Base-by-base conservation (phyloP, 2,888 invertebrate species). In the Ernsta delagoae region DNA sequence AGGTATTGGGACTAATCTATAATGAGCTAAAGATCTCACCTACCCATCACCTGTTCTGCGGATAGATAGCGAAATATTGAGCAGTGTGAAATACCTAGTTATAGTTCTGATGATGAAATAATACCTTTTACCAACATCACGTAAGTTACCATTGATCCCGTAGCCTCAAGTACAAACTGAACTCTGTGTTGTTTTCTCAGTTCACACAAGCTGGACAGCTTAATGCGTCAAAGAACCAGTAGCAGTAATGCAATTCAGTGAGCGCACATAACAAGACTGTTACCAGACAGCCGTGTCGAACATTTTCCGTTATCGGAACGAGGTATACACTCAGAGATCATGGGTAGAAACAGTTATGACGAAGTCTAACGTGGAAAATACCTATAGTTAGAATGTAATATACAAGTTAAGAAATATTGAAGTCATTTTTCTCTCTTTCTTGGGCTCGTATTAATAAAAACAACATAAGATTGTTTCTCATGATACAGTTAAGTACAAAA, bases 231-330 rank as follows among this genome's bases (percentile, higher is more conserved):
- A 56, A 48, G 16, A 62, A 50, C 62, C 62, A 68, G 62, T 50
- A 57, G 43, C 12, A 50, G 48, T 62, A 68, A 68, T 68, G 60
- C 57, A 62, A 68, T 68, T 62, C 68, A 61, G 34, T 48, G 57
- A 50, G 68, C 57, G 56, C 66, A 45, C 61, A 57, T 62, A 57
- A 68, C 39, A 62, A 67, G 67, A 62, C 48, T 16, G 60, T 56
- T 41, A 67, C 56, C 68, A 56, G 48, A 62, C 54, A 54, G 62
- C 68, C 68, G 57, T 68, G 62, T 48, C 57, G 39, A 45, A 48
- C 62, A 48, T 62, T 45, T 62, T 39, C 62, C 68, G 57, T 62
- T 68, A 68, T 61, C 68, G 24, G 41, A 61, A 11, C 12, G 36
- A 8, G 39, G 45, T n/a, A 45, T n/a, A n/a, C 24, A 24, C 24